Conservation (phyloP, 1,140 invertebrate species). For the Geopemphigus sp. region DNA sequence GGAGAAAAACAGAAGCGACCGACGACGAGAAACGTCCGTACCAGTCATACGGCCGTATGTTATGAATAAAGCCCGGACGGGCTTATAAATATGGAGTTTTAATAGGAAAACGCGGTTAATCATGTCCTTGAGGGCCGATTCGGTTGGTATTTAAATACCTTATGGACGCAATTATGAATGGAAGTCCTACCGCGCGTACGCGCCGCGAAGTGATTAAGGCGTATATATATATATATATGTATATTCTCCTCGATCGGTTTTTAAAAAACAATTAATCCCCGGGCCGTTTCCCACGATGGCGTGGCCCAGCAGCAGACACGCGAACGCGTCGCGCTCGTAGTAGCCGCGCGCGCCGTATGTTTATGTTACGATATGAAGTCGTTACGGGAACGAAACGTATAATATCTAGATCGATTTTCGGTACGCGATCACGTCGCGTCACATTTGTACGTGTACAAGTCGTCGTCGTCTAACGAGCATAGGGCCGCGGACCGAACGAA, state of each 20-base stretch:
- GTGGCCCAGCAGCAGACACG: not conserved
- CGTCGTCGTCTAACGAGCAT: no score
- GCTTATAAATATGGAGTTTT: constrained; percentile 41
- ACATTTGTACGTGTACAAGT: no score
- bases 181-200: constrained; percentile 43
- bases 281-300: constrained; percentile 36
- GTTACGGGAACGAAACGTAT: not conserved
- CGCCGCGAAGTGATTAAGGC: constrained; percentile 22
- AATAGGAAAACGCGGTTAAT: constrained; percentile 43
- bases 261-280: constrained; percentile 43
- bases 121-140: constrained; percentile 22
- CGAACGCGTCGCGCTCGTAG: not conserved
- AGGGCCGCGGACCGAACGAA: no score
- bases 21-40: constrained; percentile 41
- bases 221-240: no score
- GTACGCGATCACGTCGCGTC: no score
- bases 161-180: constrained; percentile 4
- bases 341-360: no score
- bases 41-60: constrained; percentile 1
- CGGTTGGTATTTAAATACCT: constrained; percentile 38
- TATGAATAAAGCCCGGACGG: constrained; percentile 1
- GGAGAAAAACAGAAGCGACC: constrained; percentile 47
- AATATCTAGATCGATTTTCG: constrained; percentile 4
- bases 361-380: not conserved
- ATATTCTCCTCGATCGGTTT: constrained; percentile 37